Percentiles rank a stretch among this genome's conserved stretches.
Conservation (phyloP, 1,140 invertebrate genomes). For the Drosophila truncata region DNA sequence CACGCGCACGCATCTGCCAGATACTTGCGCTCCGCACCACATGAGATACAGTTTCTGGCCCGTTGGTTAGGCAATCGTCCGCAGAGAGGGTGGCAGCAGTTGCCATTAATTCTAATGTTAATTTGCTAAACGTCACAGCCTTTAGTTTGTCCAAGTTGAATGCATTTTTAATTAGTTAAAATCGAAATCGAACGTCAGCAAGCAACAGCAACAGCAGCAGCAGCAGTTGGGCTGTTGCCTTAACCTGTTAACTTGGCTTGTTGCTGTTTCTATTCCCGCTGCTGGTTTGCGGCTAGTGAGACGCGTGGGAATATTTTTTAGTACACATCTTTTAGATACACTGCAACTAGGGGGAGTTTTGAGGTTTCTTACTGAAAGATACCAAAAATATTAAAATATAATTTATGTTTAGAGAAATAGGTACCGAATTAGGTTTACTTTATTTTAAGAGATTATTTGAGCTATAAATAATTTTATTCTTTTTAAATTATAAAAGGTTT, state of each 20-base stretch:
- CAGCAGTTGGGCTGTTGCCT: conserved; percentile 15
- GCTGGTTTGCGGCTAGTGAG: conserved; percentile 8
- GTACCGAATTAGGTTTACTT: too few species aligned
- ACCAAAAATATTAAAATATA: background rate
- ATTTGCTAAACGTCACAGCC: conserved; percentile 29
- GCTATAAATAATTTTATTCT: too few species aligned
- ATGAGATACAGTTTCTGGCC: conserved; percentile 54
- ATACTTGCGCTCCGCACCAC: conserved; percentile 50
- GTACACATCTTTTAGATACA: conserved; percentile 18
- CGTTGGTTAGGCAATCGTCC: conserved; percentile 66
- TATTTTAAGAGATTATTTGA: too few species aligned
- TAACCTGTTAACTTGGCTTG: conserved; percentile 41
- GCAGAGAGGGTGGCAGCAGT: conserved; percentile 43
- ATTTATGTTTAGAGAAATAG: too few species aligned
- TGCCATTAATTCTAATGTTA: conserved; percentile 33
- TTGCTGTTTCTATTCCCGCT: conserved; percentile 35
- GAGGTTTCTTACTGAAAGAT: background rate
- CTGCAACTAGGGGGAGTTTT: conserved; percentile 5
- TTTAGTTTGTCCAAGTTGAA: conserved; percentile 45
- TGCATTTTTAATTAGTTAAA: conserved; percentile 66
- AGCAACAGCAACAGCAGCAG: background rate
- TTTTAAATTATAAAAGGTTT: too few species aligned
- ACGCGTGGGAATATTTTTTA: conserved; percentile 49
- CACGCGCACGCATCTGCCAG: conserved; percentile 71
- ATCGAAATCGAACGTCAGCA: conserved; percentile 42